These are phyloP conservation scores for Hoplostethus atlanticus DNA, from an alignment of 2,797 vertebrate species.

Conservation along the genomic window DNA sequence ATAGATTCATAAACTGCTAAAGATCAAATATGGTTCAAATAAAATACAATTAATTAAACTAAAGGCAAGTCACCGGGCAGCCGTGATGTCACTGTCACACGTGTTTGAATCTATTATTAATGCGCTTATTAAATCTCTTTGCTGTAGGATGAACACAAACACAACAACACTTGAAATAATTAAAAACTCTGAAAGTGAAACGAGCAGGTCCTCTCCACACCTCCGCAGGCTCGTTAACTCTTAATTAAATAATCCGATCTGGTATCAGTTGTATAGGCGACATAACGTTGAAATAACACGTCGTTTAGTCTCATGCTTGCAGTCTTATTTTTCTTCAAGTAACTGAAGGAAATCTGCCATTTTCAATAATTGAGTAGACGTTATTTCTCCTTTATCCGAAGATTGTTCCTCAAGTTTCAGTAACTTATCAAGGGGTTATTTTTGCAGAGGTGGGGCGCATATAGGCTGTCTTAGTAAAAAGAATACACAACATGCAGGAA, in stretches of 20 bases:
- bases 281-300: too few relatives aligned
- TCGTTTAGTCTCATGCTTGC: too few relatives aligned
- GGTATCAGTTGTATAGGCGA: too few relatives aligned
- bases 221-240: constrained; percentile 82
- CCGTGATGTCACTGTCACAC: background rate
- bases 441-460: too few relatives aligned
- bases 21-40: constrained; percentile 23
- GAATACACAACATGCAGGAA: too few relatives aligned
- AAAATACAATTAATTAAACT: background rate
- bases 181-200: constrained; percentile 87
- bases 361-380: too few relatives aligned
- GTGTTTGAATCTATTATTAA: constrained; percentile 94
- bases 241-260: constrained; percentile 89
- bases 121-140: constrained; percentile 82
- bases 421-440: too few relatives aligned
- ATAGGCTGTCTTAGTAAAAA: too few relatives aligned
- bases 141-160: constrained; percentile 86
- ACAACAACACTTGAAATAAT: constrained; percentile 92
- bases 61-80: constrained; percentile 26
- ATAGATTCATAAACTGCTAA: background rate
- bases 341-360: too few relatives aligned
- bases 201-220: constrained; percentile 86
- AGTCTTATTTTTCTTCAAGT: too few relatives aligned
- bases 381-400: too few relatives aligned
- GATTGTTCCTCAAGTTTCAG: too few relatives aligned